Evolutionary conservation across 2,113 vertebrate species (phyloP).

Genomic region (Romanogobio albipinnatus): DNA sequence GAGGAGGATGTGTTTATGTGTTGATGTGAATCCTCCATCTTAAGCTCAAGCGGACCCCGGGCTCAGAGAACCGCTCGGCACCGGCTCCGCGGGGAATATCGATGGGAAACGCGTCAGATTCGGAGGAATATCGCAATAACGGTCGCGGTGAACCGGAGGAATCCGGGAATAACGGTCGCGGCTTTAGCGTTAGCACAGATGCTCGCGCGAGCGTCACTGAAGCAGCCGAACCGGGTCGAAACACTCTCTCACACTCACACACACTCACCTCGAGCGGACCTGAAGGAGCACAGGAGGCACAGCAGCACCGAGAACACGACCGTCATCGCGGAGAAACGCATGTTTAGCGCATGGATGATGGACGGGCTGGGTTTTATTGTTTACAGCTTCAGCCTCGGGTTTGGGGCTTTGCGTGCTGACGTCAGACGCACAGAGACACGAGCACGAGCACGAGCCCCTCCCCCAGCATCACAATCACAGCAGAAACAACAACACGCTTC

Average conservation of each 20-base stretch:
- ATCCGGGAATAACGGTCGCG: constrained; percentile 55
- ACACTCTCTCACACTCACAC: neutral
- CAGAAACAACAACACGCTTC: too few species aligned
- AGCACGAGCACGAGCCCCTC: constrained; percentile 32
- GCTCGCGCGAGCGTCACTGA: constrained; percentile 58
- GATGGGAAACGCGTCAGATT: neutral
- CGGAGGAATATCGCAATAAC: neutral
- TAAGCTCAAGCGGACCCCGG: neutral
- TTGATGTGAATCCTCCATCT: constrained; percentile 9
- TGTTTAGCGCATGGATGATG: constrained; percentile 76
- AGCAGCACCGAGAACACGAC: constrained; percentile 65
- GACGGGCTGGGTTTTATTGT: constrained; percentile 78
- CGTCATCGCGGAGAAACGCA: constrained; percentile 72
- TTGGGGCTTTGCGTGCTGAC: constrained; percentile 67
- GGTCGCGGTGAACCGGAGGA: too few species aligned
- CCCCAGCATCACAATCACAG: neutral
- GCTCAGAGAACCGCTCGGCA: neutral
- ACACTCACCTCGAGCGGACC: constrained; percentile 73
- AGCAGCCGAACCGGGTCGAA: constrained; percentile 46
- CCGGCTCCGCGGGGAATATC: neutral
- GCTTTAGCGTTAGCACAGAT: constrained; percentile 43
- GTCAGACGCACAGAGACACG: constrained; percentile 65
- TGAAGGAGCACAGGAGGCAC: constrained; percentile 64
- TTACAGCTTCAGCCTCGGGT: constrained; percentile 75
- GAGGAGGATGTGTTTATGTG: neutral